phyloP scores from a whole-genome alignment of 2,888 invertebrate species.

The Diloba caeruleocephala region DNA sequence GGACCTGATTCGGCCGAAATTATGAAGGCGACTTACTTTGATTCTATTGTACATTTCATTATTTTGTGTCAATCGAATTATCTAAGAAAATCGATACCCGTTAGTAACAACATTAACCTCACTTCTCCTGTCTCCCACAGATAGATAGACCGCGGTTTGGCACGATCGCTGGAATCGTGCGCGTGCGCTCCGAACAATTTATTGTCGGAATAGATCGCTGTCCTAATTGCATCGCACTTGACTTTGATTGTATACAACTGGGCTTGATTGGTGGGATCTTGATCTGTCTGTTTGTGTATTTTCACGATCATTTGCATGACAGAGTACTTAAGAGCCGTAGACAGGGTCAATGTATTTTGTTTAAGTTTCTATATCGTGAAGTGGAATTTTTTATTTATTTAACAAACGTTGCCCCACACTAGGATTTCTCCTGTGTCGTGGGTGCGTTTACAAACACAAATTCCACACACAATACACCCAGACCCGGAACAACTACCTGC shows the following conservation, averaged over 20 bases:
- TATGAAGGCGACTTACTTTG: too few relatives aligned
- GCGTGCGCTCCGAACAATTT: slow-evolving; percentile 44
- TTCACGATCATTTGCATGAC: slow-evolving; percentile 27
- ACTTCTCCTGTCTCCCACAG: slow-evolving; percentile 23
- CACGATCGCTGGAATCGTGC: slow-evolving; percentile 56
- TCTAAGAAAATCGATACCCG: slow-evolving; percentile 6
- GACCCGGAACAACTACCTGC: too few relatives aligned
- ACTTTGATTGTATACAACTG: slow-evolving; percentile 42
- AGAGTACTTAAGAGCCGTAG: background rate
- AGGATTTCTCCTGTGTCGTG: too few relatives aligned
- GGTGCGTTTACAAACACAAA: too few relatives aligned
- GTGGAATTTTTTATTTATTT: too few relatives aligned
- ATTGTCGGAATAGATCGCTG: slow-evolving; percentile 46
- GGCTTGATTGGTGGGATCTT: slow-evolving; percentile 40
- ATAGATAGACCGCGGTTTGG: slow-evolving; percentile 36
- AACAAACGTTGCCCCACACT: too few relatives aligned
- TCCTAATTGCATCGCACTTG: slow-evolving; percentile 54
- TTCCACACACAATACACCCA: too few relatives aligned
- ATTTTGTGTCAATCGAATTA: slow-evolving; percentile 2
- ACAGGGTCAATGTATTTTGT: slow-evolving; percentile 6
- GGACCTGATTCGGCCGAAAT: too few relatives aligned
- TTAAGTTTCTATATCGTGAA: background rate
- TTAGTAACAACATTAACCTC: slow-evolving; percentile 19
- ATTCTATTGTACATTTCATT: too few relatives aligned
- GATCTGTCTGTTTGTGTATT: slow-evolving; percentile 39